A percentile compares a stretch with the other conserved stretches of the same genome.
Evolutionary conservation across 2,797 vertebrate genomes (phyloP).

Genomic region (Epinephelus malabaricus): DNA sequence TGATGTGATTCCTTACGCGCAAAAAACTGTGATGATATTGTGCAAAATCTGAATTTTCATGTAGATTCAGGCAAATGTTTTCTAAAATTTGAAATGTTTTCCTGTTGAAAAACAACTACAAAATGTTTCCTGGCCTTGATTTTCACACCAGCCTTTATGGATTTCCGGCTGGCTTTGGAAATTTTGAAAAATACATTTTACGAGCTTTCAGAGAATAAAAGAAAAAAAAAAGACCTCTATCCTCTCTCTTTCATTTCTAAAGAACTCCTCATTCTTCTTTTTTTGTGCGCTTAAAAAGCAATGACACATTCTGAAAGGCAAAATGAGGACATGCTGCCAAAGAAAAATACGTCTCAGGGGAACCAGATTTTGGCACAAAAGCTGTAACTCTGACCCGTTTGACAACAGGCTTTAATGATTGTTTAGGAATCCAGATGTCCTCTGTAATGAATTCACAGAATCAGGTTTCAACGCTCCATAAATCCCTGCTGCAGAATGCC

Average conservation of each 20-base stretch:
- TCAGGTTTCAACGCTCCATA: neutral
- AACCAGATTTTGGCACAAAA: conserved; percentile 29
- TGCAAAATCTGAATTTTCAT: neutral
- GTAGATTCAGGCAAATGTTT: neutral
- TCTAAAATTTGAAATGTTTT: neutral
- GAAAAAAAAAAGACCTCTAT: neutral
- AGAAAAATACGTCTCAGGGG: conserved; percentile 8
- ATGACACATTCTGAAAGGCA: neutral
- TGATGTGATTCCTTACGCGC: neutral
- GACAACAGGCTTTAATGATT: neutral
- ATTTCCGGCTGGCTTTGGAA: neutral
- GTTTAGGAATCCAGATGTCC: conserved; percentile 19
- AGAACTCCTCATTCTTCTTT: conserved; percentile 1
- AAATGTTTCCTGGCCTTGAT: neutral
- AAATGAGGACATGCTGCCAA: conserved; percentile 2
- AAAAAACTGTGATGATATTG: neutral
- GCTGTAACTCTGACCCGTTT: neutral
- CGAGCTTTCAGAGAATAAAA: neutral
- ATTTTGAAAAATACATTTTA: neutral
- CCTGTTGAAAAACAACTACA: neutral
- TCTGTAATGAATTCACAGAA: neutral
- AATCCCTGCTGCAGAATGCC: neutral
- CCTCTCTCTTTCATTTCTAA: conserved; percentile 3
- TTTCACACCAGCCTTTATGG: neutral
- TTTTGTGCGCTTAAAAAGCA: conserved; percentile 8